Evolutionary conservation across 2,888 invertebrate genomes (phyloP), one percentile per base, ranked within the genome.

Genomic region (Bugulina stolonifera): DNA sequence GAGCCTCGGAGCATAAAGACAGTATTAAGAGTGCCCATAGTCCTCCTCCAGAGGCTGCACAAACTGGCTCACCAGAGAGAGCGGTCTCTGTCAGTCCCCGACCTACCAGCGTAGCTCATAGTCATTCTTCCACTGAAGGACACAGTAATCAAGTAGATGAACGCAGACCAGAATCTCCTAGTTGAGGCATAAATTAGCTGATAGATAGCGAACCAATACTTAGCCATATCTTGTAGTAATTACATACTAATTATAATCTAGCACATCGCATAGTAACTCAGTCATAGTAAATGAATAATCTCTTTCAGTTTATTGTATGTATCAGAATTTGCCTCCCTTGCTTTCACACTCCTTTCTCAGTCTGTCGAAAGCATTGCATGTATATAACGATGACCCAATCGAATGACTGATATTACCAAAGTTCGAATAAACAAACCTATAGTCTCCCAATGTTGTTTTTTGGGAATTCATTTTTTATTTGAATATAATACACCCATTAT

Each of bases 161-260:
- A 25, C n/a, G 10, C 27, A 64, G 32, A 32, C 64, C 64, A 32
- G 64, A 64, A 64, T 64, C 64, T 64, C 64, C 14, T 32, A 64
- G 64, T 34, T 34, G n/a, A 29, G 64, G 43, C 43, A 43, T 43
- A 43, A 43, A 18, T 10, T 43, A 18, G 43, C 43, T 43, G 18
- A 43, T 43, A 10, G 10, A 43, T 43, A 43, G 43, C 43, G 18
- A 18, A 43, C 43, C 43, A 43, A 43, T 43, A 10, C 43, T 43
- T 43, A 43, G 43, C 43, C 43, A 10, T 43, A 18, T 43, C 18
- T 43, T n/a, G n/a, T 43, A 43, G 18, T 18, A 43, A 43, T 43
- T 43, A 18, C 18, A 10, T 43, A 43, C 43, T 43, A 5, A 5
- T 10, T 43, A 43, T 43, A 10, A 43, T 43, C 10, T 18, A 18